These are phyloP conservation scores for Drosophila pachea DNA, from an alignment of 1,140 invertebrate species.

Conservation along the genomic window DNA sequence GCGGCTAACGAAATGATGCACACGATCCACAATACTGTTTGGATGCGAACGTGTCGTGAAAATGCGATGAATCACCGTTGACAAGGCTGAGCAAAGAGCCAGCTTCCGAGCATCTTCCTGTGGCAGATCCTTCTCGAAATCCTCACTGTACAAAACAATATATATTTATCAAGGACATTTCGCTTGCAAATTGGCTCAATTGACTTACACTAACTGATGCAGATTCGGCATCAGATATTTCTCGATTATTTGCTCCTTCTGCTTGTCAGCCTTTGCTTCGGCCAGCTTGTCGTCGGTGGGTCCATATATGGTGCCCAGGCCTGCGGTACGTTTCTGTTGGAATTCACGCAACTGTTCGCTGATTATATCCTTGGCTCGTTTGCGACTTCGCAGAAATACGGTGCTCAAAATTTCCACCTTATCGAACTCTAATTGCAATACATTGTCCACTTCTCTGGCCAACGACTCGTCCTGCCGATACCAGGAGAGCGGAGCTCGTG, in stretches of 20 bases:
- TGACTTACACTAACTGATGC: constrained; percentile 84
- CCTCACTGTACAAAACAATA: constrained; percentile 80
- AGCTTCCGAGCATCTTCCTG: constrained; percentile 83
- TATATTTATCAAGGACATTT: not conserved
- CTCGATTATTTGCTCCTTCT: constrained; percentile 88
- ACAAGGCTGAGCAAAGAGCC: constrained; percentile 87
- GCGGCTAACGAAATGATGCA: constrained; percentile 88
- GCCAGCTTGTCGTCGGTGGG: constrained; percentile 89
- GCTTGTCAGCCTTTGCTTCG: constrained; percentile 89
- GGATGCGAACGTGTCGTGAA: constrained; percentile 74
- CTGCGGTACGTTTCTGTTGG: constrained; percentile 92
- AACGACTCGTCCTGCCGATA: constrained; percentile 89
- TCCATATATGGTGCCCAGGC: constrained; percentile 93
- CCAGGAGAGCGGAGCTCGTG: constrained; percentile 90
- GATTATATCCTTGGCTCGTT: constrained; percentile 91
- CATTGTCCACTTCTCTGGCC: constrained; percentile 92
- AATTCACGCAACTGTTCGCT: constrained; percentile 93
- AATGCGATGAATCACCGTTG: constrained; percentile 84
- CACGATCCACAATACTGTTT: constrained; percentile 79
- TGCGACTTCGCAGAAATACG: constrained; percentile 92
- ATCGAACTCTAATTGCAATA: constrained; percentile 88
- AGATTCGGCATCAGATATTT: constrained; percentile 86
- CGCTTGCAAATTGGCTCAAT: not conserved
- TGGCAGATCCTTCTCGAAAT: constrained; percentile 84
- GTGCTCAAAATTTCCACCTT: constrained; percentile 93